phyloP scores from a whole-genome alignment of 2,113 vertebrate genomes.

The Falco punctatus region DNA sequence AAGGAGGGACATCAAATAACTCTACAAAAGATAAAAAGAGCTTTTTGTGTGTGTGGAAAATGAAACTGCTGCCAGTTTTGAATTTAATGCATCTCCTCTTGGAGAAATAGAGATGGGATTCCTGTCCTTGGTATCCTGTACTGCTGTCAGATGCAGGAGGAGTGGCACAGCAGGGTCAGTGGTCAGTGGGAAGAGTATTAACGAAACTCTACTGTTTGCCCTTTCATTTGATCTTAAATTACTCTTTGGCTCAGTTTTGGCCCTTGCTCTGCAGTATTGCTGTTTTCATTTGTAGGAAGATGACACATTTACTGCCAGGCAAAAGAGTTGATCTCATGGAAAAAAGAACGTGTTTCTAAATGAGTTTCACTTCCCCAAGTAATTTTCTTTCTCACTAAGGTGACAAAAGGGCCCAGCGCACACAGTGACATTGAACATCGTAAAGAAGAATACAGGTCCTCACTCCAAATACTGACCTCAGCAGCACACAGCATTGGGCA shows the following conservation, averaged over 20 bases:
- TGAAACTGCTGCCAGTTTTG: background rate
- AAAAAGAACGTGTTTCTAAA: background rate
- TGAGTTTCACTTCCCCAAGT: background rate
- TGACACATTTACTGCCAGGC: background rate
- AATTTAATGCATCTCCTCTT: background rate
- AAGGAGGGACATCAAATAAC: conserved; percentile 12
- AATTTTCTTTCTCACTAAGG: background rate
- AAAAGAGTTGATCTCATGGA: background rate
- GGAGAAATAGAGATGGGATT: background rate
- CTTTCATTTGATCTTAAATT: background rate
- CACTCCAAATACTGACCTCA: background rate
- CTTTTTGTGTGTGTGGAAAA: background rate
- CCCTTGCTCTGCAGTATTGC: background rate
- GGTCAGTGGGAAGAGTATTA: background rate
- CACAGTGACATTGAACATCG: background rate
- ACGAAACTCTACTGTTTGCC: background rate
- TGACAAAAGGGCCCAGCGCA: background rate
- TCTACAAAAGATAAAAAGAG: background rate
- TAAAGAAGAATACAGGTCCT: background rate
- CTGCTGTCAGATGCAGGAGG: background rate
- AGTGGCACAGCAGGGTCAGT: background rate
- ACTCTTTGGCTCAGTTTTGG: background rate
- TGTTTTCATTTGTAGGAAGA: background rate
- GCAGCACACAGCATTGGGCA: background rate
- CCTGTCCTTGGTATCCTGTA: background rate